phyloP scores from a whole-genome alignment of 2,888 invertebrate genomes.

The Eurytoma adleriae region DNA sequence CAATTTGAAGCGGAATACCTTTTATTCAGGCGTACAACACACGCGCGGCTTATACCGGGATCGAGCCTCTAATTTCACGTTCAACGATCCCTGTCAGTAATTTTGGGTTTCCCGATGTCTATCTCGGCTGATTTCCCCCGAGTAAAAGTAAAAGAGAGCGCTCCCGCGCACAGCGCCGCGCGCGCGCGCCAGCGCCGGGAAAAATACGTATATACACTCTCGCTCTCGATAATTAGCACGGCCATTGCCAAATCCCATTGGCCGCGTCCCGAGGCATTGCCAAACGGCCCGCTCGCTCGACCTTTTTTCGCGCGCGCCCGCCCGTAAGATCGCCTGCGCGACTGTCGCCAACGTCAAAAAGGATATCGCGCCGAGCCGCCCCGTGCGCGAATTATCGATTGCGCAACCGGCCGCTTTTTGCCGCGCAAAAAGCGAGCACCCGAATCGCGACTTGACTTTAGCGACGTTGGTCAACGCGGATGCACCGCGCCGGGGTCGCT shows the following conservation, averaged over 20 bases:
- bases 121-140: constrained; percentile 43
- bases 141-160: constrained; percentile 54
- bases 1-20: constrained; percentile 5
- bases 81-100: constrained; percentile 49
- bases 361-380: constrained; percentile 19
- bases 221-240: constrained; percentile 37
- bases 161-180: constrained; percentile 8
- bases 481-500: neutral
- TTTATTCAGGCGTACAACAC: neutral
- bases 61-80: constrained; percentile 51
- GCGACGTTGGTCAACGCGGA: neutral
- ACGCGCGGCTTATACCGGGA: neutral
- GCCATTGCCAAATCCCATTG: constrained; percentile 53
- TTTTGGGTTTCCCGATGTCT: constrained; percentile 47
- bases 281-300: constrained; percentile 17
- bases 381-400: constrained; percentile 24
- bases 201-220: neutral
- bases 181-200: neutral
- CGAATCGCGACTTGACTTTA: no score
- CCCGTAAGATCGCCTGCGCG: neutral
- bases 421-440: no score
- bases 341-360: neutral
- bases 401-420: constrained; percentile 15
- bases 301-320: constrained; percentile 4
- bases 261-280: constrained; percentile 18